Evolutionary conservation across 2,797 vertebrate species (phyloP), one percentile per base, ranked within the genome.

Genomic region (Hemitrygon akajei): DNA sequence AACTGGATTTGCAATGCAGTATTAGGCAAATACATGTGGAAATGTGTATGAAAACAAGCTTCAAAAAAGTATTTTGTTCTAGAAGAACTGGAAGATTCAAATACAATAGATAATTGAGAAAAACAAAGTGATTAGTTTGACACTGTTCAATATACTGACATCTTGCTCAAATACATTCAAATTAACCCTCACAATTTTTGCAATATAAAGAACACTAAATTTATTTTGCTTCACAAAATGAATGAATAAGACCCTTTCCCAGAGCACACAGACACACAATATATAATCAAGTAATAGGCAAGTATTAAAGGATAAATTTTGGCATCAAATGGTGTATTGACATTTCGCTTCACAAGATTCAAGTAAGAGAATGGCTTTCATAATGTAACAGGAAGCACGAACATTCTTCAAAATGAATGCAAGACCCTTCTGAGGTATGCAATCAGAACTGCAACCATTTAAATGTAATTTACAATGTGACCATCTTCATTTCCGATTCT

Each of bases 281-380:
- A 93, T 71, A 58, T 93, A 73, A 93, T 76, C 87, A 69, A 91
- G 87, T 56, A 14, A 27, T 40, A 73, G 66, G 66, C 66, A 73
- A 91, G 37, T 75, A 93, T 56, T 56, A 93, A 75, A 71, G 47
- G 71, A 76, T 58, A 14, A 30, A 22, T 56, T 89, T 89, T 93
- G 91, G 91, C 91, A 93, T 76, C 11, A 18, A 14, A 27, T 40
- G 47, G 27, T 76, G 47, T 30, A 76, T 71, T 76, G 91, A 93
- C 14, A 58, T 56, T 47, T 47, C 56, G 60, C 18, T 89, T 69
- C 63, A 66, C 66, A 66, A 69, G 34, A 69, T 34, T 89, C 86
- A 89, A 89, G n/a, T 89, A 34, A 34, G 66, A 66, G 63, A 69
- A 89, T 89, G 86, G 60, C 86, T 89, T 89, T 20, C n/a, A 89